Evolutionary conservation across 1,140 invertebrate genomes (phyloP), one percentile per base, ranked within the genome.

Genomic region (Dreissena polymorpha): DNA sequence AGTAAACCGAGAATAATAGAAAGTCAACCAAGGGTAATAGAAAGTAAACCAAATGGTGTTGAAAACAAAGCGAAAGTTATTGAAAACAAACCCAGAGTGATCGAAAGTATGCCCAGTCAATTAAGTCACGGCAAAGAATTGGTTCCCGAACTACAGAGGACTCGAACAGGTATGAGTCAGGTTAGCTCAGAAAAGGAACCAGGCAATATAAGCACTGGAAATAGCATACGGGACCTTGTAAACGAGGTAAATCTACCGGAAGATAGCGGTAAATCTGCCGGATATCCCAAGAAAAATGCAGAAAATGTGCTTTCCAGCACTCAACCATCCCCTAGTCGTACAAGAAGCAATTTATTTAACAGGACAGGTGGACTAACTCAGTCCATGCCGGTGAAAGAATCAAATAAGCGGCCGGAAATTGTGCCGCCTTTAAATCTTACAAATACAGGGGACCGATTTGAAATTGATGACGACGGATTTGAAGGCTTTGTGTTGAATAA

Each of bases 381-480:
- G 13, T 14, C 12, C 23, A 49, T 60, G 16, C 57, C 50, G 14
- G 39, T 51, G 13, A 63, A 67, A 12, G 69, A 60, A 72, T 68
- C 16, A 12, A 27, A 21, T 18, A 73, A 73, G 69, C 29, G 79
- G 8, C 79, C 79, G 29, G 79, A 73, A 21, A 82, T 73, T 73
- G 79, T 82, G 7, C 79, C 79, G 13, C 70, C 70, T 29, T n/a
- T 82, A 25, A 68, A 82, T 49, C 23, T 82, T 14, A 82, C 70
- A 8, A 1, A 14, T 3, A 73, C 79, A 0, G 63, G 69, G 10
- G 71, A 73, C 13, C 64, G 67, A 57, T 29, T 57, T 0, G 49
- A n/a, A 27, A 82, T 53, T 23, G n/a, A 21, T 0, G 79, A 82
- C 8, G 70, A 74, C 68, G 79, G 60, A 1, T 67, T 82, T 55